A percentile compares a stretch with the other conserved stretches of the same genome.
phyloP scores from a whole-genome alignment of 2,113 vertebrate species.

The human region GRCh38 chr6:125068001-125068500 shows the following conservation, averaged over 20 bases:
- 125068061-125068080: neutral
- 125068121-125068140: neutral
- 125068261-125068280: neutral
- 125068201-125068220: neutral
- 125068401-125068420: neutral
- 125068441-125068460: neutral
- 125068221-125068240: neutral
- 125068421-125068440: neutral
- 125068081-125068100: neutral
- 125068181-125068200: neutral
- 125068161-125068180: neutral
- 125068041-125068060: neutral
- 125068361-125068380: neutral
- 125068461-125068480: neutral
- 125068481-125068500: neutral
- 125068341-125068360: neutral
- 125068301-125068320: neutral
- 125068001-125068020: neutral
- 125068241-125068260: neutral
- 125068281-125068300: neutral
- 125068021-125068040: neutral
- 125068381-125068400: neutral
- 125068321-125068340: neutral
- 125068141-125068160: neutral
- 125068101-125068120: neutral